These are phyloP conservation scores for Thymallus thymallus DNA, from an alignment of 2,113 vertebrate species.

Conservation along the genomic window DNA sequence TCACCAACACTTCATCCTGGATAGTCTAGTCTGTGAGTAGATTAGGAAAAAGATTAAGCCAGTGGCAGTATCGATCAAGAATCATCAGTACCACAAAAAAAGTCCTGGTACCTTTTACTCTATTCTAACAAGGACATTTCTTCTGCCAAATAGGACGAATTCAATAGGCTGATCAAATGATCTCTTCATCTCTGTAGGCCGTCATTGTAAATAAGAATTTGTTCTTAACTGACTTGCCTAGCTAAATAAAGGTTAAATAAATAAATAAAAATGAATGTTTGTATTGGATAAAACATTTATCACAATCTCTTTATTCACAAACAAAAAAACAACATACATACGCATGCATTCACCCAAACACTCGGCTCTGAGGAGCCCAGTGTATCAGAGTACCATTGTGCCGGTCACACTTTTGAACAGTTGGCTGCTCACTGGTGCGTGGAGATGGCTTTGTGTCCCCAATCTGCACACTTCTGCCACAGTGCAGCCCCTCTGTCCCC, in stretches of 20 bases:
- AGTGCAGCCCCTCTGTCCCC: conserved; percentile 3
- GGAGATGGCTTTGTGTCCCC: conserved; percentile 63
- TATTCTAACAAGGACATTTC: background rate
- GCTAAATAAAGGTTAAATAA: too few relatives aligned
- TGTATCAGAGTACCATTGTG: conserved; percentile 59
- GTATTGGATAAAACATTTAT: background rate
- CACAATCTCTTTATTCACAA: background rate
- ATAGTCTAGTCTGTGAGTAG: too few relatives aligned
- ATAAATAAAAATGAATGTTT: too few relatives aligned
- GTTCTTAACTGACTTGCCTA: too few relatives aligned
- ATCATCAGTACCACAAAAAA: background rate
- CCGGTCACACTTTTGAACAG: conserved; percentile 74
- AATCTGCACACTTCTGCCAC: conserved; percentile 64
- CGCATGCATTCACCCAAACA: background rate
- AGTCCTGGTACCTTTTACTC: background rate
- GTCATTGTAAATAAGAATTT: too few relatives aligned
- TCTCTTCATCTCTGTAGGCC: background rate
- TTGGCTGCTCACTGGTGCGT: conserved; percentile 65
- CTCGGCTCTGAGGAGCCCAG: conserved; percentile 7
- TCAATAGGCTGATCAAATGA: background rate
- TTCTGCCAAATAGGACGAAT: background rate
- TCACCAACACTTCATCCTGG: background rate
- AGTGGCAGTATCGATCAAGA: background rate
- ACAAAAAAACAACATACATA: background rate
- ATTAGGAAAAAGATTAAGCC: background rate